A percentile compares a stretch with the other conserved stretches of the same genome.
These are phyloP conservation scores for Epicauta chinensis DNA, from an alignment of 1,140 invertebrate genomes.

Conservation along the genomic window DNA sequence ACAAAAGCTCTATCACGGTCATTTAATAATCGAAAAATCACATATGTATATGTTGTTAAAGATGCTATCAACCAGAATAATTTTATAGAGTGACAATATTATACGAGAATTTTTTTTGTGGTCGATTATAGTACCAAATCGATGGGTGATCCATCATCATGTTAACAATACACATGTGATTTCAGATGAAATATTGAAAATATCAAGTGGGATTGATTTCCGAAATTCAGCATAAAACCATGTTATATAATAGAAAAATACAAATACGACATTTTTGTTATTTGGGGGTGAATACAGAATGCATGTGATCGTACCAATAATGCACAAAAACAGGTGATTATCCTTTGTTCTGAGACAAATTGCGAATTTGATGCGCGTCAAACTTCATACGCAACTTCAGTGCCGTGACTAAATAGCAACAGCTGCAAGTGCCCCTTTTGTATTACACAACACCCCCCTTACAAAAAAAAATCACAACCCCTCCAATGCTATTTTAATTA, in stretches of 20 bases:
- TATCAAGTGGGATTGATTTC: slow-evolving; percentile 2
- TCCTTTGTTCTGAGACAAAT: slow-evolving; percentile 32
- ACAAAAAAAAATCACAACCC: too few species aligned
- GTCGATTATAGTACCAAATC: background rate
- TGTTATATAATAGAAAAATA: background rate
- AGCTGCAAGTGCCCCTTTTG: slow-evolving; percentile 18
- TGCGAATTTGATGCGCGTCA: slow-evolving; percentile 29
- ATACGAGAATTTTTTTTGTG: slow-evolving; percentile 2
- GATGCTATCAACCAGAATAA: slow-evolving; percentile 12
- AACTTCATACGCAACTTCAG: slow-evolving; percentile 26
- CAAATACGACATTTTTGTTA: too few species aligned
- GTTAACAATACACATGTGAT: slow-evolving; percentile 8
- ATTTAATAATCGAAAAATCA: background rate
- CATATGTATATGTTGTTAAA: slow-evolving; percentile 1
- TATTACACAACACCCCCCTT: background rate
- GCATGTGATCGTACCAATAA: too few species aligned
- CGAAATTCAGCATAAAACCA: slow-evolving; percentile 20
- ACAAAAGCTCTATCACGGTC: background rate
- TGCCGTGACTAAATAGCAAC: slow-evolving; percentile 28
- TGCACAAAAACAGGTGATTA: slow-evolving; percentile 27
- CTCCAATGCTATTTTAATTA: too few species aligned
- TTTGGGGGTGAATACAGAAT: too few species aligned
- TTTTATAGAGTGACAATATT: slow-evolving; percentile 12
- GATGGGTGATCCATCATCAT: slow-evolving; percentile 1
- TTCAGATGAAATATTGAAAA: slow-evolving; percentile 1